Evolutionary conservation across 2,113 vertebrate genomes (phyloP), one percentile per base, ranked within the genome.

Genomic region (Channa argus): DNA sequence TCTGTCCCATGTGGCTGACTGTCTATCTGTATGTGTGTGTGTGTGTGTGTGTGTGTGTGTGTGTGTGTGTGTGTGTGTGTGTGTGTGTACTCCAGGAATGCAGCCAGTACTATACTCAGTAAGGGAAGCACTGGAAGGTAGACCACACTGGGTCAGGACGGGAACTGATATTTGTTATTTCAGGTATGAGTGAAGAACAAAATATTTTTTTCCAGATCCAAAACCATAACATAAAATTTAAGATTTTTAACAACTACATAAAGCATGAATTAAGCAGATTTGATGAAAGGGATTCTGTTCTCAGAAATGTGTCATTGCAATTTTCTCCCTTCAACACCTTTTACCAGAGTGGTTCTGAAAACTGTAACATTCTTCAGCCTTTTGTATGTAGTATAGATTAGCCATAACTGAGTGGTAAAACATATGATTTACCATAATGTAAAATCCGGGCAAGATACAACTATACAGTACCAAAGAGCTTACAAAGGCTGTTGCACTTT

Each of bases 121-220:
- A 80, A 96, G 90, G 71, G 96, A 98, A 65, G 96, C 97, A 84
- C 91, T 98, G 46, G 94, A 95, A 45, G 96, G 96, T 45, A 91
- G 90, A 68, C 93, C 96, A 10, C 67, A 90, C 62, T 99, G 97
- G 97, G 53, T 94, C 76, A 93, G 97, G 59, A 90, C 90, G 3
- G 97, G 97, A 45, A 84, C 89, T 14, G 96, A 98, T 63, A 95
- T 98, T 92, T 96, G 96, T 89, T 99, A 99, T 81, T 99, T 96
- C 93, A 97, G 95, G 97, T 98, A 92, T 89, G 94, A 89, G 63
- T 69, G 6, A 51, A 59, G 33, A 33, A 6, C 41, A 66, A 12
- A 33, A 24, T 24, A 1, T 24, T 24, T 24, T 24, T 24, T 24
- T 24, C 24, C 24, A 24, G 24, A 24, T 24, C 24, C 24, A 24